Evolutionary conservation across 2,888 invertebrate genomes (phyloP).

Genomic region (Gibbula magus): DNA sequence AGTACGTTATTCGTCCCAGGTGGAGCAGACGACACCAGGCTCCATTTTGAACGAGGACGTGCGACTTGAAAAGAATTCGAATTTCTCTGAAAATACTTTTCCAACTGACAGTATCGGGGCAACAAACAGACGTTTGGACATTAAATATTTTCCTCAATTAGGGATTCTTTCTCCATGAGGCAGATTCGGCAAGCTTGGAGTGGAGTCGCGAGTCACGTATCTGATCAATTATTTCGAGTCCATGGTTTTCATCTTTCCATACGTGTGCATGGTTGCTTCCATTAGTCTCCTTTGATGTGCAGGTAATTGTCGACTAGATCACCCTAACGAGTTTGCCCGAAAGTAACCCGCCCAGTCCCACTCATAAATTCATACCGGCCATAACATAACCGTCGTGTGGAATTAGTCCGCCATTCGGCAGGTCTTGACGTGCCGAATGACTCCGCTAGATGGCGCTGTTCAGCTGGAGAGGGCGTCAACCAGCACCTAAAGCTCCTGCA

Average conservation of each 20-base stretch:
- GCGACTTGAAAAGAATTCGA: neutral
- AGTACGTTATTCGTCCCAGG: neutral
- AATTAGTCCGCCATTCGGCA: neutral
- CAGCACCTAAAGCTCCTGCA: neutral
- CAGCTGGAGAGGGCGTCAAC: slow-evolving; percentile 1
- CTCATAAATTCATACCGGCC: slow-evolving; percentile 1
- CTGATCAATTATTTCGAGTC: slow-evolving; percentile 1
- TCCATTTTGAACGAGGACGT: neutral
- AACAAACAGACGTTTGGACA: neutral
- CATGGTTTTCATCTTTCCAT: slow-evolving; percentile 3
- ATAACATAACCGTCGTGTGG: slow-evolving; percentile 1
- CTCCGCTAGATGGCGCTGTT: neutral
- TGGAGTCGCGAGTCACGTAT: neutral
- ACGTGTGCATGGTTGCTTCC: neutral
- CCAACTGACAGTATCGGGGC: neutral
- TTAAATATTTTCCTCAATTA: slow-evolving; percentile 26
- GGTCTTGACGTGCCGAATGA: neutral
- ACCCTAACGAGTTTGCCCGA: neutral
- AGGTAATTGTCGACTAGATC: slow-evolving; percentile 11
- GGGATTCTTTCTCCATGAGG: neutral
- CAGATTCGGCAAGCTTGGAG: neutral
- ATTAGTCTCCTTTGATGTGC: neutral
- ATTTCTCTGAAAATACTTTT: neutral
- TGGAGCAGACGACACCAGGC: slow-evolving; percentile 7
- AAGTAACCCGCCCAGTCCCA: neutral